Percentiles rank a stretch among this genome's conserved stretches.
These are phyloP conservation scores for Meloidogyne exigua DNA, from an alignment of 1,140 invertebrate genomes.

Conservation along the genomic window DNA sequence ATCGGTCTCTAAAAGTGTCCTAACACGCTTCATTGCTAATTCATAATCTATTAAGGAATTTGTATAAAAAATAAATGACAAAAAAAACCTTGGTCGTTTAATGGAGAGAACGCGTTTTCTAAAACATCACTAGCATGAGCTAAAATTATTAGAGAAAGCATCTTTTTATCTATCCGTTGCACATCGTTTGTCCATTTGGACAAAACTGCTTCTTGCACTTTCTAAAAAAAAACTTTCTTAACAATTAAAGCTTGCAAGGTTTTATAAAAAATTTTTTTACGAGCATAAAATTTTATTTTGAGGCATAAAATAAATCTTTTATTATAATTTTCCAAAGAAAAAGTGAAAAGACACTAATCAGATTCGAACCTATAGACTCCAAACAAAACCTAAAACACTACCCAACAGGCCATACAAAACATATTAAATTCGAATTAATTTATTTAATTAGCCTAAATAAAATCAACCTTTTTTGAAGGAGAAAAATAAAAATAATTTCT, in stretches of 20 bases:
- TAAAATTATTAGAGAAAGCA: constrained; percentile 85
- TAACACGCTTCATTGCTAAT: constrained; percentile 90
- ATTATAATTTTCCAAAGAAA: no score
- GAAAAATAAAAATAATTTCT: constrained; percentile 13
- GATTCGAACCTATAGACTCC: no score
- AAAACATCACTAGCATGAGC: constrained; percentile 96
- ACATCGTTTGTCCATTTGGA: constrained; percentile 95
- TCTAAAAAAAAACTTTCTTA: no score
- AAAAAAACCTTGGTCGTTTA: constrained; percentile 68
- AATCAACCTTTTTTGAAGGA: no score
- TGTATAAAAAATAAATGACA: neutral
- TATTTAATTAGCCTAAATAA: no score
- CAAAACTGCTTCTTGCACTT: constrained; percentile 89
- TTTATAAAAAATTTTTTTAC: no score
- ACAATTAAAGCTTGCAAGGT: no score
- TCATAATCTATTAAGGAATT: constrained; percentile 80
- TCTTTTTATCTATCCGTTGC: constrained; percentile 90
- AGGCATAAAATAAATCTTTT: no score
- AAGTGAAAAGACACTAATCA: no score
- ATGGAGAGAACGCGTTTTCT: constrained; percentile 97
- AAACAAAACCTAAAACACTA: no score
- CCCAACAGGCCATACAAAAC: no score
- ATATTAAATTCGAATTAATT: neutral
- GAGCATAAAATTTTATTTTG: no score
- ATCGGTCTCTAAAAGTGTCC: constrained; percentile 90